phyloP scores from a whole-genome alignment of 92 coral and sea anemone species.

The Parazoanthus atlanticus region DNA sequence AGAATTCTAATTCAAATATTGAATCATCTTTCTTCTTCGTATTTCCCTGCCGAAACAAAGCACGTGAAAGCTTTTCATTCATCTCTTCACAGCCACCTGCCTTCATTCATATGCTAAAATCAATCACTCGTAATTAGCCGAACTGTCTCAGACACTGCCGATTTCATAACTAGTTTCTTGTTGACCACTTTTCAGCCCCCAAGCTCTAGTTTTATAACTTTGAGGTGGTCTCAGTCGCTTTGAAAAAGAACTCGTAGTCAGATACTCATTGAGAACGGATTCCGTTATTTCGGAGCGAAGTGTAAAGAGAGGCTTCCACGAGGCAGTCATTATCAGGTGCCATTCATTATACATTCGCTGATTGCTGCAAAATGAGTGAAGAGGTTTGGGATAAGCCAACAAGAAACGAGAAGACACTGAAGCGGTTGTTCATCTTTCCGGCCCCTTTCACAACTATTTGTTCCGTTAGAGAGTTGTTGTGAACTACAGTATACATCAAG shows the following conservation, averaged over 20 bases:
- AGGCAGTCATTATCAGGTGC: background rate
- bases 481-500: background rate
- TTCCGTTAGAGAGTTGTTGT: background rate
- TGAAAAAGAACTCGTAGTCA: background rate
- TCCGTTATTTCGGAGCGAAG: background rate
- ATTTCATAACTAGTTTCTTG: constrained; percentile 19
- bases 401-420: background rate
- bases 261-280: background rate
- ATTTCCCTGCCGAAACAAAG: constrained; percentile 11
- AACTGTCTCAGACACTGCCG: background rate
- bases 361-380: background rate
- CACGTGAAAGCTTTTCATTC: constrained; percentile 34
- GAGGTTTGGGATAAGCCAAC: background rate
- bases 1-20: background rate
- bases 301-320: constrained; percentile 6
- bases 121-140: constrained; percentile 28
- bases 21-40: background rate
- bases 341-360: constrained; percentile 7
- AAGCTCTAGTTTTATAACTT: background rate
- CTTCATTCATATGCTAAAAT: constrained; percentile 41
- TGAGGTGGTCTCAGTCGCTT: background rate
- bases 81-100: constrained; percentile 39
- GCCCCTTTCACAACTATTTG: background rate
- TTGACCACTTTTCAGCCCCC: constrained; percentile 40
- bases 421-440: background rate